Conservation (phyloP, 2,113 vertebrate genomes). For the Pteronura brasiliensis region DNA sequence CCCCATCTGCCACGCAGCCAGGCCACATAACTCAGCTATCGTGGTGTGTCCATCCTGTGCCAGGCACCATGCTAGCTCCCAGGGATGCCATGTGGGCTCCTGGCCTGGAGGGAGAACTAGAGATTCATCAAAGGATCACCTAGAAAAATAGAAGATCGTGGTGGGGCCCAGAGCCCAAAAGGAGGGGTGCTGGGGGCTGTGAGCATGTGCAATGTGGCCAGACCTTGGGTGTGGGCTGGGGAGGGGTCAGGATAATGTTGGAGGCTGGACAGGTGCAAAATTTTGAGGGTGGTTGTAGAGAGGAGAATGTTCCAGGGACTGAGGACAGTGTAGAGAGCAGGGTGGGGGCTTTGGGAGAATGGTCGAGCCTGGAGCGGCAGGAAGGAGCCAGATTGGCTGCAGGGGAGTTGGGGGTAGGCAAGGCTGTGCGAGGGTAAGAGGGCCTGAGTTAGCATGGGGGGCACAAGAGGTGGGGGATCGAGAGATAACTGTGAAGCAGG, state of each 20-base stretch:
- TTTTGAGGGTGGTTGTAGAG: neutral
- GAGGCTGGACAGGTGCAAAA: neutral
- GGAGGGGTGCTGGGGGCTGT: too few relatives aligned
- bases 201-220: fast-evolving
- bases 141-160: neutral
- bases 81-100: neutral
- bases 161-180: neutral
- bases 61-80: neutral
- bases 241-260: neutral
- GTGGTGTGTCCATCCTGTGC: too few relatives aligned
- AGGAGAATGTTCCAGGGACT: neutral
- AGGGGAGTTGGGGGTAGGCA: neutral
- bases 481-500: neutral
- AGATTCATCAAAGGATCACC: neutral
- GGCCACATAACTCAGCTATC: neutral
- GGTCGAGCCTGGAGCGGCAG: fast-evolving
- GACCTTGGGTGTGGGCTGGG: neutral
- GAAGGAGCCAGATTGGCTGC: neutral
- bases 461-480: fast-evolving
- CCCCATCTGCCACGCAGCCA: neutral
- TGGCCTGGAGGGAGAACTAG: neutral
- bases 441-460: neutral
- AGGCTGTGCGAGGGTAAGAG: neutral
- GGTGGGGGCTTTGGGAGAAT: fast-evolving
- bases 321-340: neutral